A percentile compares a stretch with the other conserved stretches of the same genome.
Conservation (phyloP, 1,140 invertebrate species). For the Portunus trituberculatus region DNA sequence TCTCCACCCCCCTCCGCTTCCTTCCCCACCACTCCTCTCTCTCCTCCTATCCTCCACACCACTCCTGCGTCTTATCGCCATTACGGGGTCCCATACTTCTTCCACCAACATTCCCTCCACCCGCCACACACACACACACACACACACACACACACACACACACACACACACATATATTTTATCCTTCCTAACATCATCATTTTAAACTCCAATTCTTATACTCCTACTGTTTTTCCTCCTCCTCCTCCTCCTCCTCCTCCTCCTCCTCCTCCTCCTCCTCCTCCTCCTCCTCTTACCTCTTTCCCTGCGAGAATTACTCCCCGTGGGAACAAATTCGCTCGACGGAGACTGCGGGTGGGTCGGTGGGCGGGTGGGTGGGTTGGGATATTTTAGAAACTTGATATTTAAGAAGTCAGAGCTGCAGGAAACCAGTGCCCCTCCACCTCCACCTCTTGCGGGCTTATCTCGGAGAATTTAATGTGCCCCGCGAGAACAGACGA, state of each 20-base stretch:
- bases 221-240: background rate
- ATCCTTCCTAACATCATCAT: background rate
- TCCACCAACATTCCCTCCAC: too few relatives aligned
- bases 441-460: background rate
- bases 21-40: too few relatives aligned
- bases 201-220: background rate
- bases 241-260: background rate
- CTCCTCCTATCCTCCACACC: background rate
- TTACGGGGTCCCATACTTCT: too few relatives aligned
- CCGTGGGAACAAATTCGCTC: background rate
- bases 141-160: conserved; percentile 20
- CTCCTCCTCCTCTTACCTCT: background rate
- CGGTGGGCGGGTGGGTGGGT: background rate
- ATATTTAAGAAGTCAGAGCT: background rate
- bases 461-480: background rate
- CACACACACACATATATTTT: conserved; percentile 13
- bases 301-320: background rate
- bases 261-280: background rate
- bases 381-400: conserved; percentile 14
- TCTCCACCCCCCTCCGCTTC: background rate
- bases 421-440: background rate
- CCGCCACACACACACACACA: background rate
- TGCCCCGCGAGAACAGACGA: background rate
- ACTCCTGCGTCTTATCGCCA: too few relatives aligned
- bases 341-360: background rate